Base-by-base conservation (phyloP, 2,113 vertebrate genomes). In the Hepsetus odoe region DNA sequence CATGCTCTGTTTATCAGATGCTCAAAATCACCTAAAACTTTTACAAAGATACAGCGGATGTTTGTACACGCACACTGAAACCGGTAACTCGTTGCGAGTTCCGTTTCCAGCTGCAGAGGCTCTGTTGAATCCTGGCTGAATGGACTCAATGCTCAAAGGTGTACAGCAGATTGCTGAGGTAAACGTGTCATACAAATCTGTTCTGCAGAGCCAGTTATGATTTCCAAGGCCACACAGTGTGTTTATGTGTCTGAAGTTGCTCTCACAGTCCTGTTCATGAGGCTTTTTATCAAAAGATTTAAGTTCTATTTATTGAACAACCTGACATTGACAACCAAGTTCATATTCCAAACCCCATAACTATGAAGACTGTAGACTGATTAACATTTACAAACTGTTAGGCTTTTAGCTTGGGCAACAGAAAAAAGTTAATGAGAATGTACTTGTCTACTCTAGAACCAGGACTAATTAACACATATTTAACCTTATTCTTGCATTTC, bases 1-100 rank as follows among this genome's bases (percentile, higher is more conserved):
- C 33, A 59, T 40, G 53, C 26, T 49, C 72, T 64, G 72, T 75
- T 75, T 65, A 46, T 26, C 59, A 64, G 35, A 5, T 35, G 59
- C 18, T 35, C 30, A 3, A 14, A 53, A 53, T n/a, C 49, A 3
- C 18, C 49, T 53, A 53, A 18, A 53, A 53, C 20, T 8, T 7
- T 35, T 33, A n/a, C 30, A 61, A 3, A 20, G 33, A 16, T 28
- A 30, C 59, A 35, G 5, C 33, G 32, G 59, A 64, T 35, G 30
- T 64, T 61, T 30, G 28, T 30, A 61, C 58, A 61, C 32, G 28
- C 18, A 16, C 58, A 1, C 26, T 32, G 14, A 61, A 61, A 61
- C 28, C 6, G 6, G 28, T 28, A 28, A 58, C 28, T 58, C 55
- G 28, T 18, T 61, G 2, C 58, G 32, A 32, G 58, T 61, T 61